Conservation (phyloP, 1,140 invertebrate species). For the Atta colombica region DNA sequence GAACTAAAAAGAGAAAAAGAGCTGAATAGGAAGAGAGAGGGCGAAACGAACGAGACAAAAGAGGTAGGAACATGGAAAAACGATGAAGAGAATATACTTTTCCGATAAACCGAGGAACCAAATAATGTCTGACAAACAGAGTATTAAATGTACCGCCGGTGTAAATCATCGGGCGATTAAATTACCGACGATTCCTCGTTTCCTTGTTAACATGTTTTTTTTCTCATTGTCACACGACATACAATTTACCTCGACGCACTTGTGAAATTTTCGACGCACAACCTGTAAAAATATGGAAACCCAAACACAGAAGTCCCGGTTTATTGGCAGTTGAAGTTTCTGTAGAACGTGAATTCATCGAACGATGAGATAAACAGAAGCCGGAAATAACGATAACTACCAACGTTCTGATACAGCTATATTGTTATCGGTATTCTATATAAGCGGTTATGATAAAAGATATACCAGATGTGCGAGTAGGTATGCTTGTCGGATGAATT, state of each 20-base stretch:
- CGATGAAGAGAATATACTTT: conserved; percentile 27
- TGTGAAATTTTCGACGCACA: conserved; percentile 27
- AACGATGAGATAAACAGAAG: conserved; percentile 42
- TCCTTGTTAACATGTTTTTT: conserved; percentile 11
- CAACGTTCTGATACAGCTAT: conserved; percentile 14
- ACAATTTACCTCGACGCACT: conserved; percentile 7
- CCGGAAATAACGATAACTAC: conserved; percentile 47
- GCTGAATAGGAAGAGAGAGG: not conserved
- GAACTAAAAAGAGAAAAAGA: conserved; percentile 9
- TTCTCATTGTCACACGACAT: not conserved
- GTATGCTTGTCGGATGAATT: not conserved
- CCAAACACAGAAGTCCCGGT: conserved; percentile 17
- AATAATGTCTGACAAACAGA: conserved; percentile 54
- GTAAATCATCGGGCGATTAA: conserved; percentile 26
- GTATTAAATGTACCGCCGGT: conserved; percentile 46
- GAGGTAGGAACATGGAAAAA: too few species aligned
- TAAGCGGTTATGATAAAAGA: conserved; percentile 47
- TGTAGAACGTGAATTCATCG: conserved; percentile 38
- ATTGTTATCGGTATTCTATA: conserved; percentile 13
- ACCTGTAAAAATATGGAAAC: conserved; percentile 47
- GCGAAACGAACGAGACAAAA: conserved; percentile 37
- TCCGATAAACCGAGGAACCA: conserved; percentile 52
- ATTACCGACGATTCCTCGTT: conserved; percentile 14
- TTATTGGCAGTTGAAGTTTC: conserved; percentile 33
- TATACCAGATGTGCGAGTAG: not conserved